These are phyloP conservation scores for Cichladusa arquata DNA, from an alignment of 2,113 vertebrate species.

Conservation along the genomic window DNA sequence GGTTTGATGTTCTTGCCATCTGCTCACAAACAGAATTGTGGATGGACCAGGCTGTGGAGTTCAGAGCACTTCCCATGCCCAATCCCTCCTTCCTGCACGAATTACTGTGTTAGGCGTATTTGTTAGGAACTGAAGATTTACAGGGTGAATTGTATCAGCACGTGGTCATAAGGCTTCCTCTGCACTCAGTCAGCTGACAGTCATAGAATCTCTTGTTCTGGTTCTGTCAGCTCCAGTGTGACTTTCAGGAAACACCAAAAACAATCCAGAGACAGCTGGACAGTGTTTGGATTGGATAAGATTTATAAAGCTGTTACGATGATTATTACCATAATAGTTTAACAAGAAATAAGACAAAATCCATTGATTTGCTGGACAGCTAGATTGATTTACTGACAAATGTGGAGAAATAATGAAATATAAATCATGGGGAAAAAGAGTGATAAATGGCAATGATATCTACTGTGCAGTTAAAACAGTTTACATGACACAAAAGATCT, in stretches of 20 bases:
- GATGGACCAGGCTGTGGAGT: rapidly evolving
- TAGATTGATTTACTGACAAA: neutral
- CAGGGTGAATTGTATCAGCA: neutral
- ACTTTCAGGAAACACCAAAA: neutral
- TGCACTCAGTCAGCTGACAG: neutral
- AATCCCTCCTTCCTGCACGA: neutral
- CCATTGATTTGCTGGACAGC: neutral
- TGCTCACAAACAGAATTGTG: neutral
- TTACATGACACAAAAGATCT: neutral
- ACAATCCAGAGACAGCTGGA: neutral
- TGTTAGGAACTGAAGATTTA: neutral
- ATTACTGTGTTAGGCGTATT: neutral
- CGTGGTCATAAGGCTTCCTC: neutral
- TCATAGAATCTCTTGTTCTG: neutral
- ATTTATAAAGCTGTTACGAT: neutral
- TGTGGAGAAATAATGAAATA: neutral
- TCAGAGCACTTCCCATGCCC: neutral
- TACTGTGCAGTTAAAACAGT: neutral
- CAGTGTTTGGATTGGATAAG: neutral
- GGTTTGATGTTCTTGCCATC: neutral
- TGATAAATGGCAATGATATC: neutral
- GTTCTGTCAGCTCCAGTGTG: neutral
- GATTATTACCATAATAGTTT: neutral
- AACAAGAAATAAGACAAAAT: neutral
- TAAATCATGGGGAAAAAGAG: neutral